Evolutionary conservation across 2,113 vertebrate species (phyloP).

Genomic region (Mustelus asterias): DNA sequence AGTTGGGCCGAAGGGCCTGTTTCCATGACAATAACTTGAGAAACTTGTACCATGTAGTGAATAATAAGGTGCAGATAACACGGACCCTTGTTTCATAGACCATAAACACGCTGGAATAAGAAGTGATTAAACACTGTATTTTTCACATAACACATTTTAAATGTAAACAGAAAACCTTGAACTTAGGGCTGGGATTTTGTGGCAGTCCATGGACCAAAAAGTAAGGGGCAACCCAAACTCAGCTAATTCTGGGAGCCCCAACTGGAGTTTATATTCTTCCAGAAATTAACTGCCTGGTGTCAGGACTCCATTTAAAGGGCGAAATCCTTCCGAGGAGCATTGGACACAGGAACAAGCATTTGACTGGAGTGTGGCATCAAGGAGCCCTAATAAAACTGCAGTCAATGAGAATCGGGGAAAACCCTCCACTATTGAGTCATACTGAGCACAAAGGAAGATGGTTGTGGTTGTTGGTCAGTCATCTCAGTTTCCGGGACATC

Average conservation of each 20-base stretch:
- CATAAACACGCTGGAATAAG: not conserved
- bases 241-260: not conserved
- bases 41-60: not conserved
- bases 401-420: no score
- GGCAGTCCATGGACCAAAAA: not conserved
- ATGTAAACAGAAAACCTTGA: not conserved
- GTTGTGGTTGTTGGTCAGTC: no score
- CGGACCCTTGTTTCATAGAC: not conserved
- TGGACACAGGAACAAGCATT: no score
- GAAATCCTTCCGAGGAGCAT: no score
- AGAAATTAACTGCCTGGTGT: not conserved
- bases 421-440: no score
- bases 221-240: not conserved
- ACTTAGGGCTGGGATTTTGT: not conserved
- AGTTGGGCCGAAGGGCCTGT: no score
- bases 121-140: not conserved
- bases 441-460: no score
- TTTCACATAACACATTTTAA: not conserved
- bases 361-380: no score
- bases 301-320: no score
- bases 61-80: not conserved
- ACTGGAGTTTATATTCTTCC: not conserved
- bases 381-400: no score
- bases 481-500: no score
- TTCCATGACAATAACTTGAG: not conserved